Evolutionary conservation across 92 coral and sea anemone species (phyloP), one percentile per base, ranked within the genome.

Genomic region (Parazoanthus swiftii): DNA sequence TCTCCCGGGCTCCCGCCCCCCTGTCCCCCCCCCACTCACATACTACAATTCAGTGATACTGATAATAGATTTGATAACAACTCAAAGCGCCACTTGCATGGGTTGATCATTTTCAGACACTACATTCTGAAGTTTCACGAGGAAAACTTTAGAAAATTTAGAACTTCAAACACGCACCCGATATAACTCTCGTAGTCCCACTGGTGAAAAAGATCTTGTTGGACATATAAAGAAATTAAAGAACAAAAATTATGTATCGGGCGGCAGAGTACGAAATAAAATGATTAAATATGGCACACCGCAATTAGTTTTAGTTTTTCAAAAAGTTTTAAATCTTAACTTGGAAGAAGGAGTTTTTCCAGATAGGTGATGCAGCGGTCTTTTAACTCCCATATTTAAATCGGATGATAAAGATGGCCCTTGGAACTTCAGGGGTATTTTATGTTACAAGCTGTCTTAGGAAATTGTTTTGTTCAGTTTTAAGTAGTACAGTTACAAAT

Each of bases 231-330:
- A 80, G 48, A 29, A 74, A 33, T 77, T 91, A 8, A 91, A 89
- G 76, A 91, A 79, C 71, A 88, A 91, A 25, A 88, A 91, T 88
- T 54, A 91, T 23, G 80, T 91, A 39, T 67, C 59, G 76, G 50
- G 85, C 15, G 91, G 88, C 72, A 77, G 35, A 79, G 88, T 90
- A 6, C 77, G 59, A 36, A 91, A 91, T 76, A 91, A 91, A 50
- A 91, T 91, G 89, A 88, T 91, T 50, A 81, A 76, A 16, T 37
- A 51, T 48, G 77, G 84, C 68, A 79, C 83, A 25, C 79, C 85
- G 9, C 20, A 21, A 23, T 43, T 91, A 75, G 33, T 85, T 35
- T 46, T 65, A 10, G 91, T 76, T 14, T 88, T 50, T n/a, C n/a
- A 54, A 16, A 76, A 91, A 77, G 25, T 85, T 56, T 91, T 91